Evolutionary conservation across 1,140 invertebrate species (phyloP).

Genomic region (silkworm (Bombyx mori)): ASM3026992v2 NC_085132.1:5673001-5673500

Average conservation of each 20-base stretch:
- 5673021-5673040: constrained; percentile 18
- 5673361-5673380: background rate
- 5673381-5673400: constrained; percentile 5
- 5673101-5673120: constrained; percentile 9
- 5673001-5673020: constrained; percentile 13
- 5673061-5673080: constrained; percentile 18
- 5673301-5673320: constrained; percentile 3
- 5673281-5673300: background rate
- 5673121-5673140: constrained; percentile 4
- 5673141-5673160: constrained; percentile 6
- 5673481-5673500: too few species aligned
- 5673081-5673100: constrained; percentile 16
- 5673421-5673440: constrained; percentile 3
- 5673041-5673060: constrained; percentile 12
- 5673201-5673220: background rate
- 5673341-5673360: background rate
- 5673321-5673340: constrained; percentile 4
- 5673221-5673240: too few species aligned
- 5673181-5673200: constrained; percentile 16
- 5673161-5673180: constrained; percentile 19
- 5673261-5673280: too few species aligned
- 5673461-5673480: too few species aligned
- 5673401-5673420: constrained; percentile 2
- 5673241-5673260: too few species aligned
- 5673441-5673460: background rate